A percentile compares a stretch with the other conserved stretches of the same genome.
Conservation (phyloP, 23 tunicate genomes). For the Styela plicata region DNA sequence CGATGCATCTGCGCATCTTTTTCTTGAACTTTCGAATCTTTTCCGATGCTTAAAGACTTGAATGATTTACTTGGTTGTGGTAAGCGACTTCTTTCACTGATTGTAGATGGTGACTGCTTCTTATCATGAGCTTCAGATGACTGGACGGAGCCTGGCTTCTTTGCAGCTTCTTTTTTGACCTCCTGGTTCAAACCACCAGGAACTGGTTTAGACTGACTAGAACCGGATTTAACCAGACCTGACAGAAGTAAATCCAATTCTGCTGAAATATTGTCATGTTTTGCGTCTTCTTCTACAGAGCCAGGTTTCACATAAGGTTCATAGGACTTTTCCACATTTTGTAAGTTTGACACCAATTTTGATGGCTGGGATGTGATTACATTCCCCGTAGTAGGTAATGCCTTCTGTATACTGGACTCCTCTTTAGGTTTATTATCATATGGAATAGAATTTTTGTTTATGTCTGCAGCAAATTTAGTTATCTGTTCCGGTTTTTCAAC, state of each 20-base stretch:
- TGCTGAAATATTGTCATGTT: not conserved
- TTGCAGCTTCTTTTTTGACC: not conserved
- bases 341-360: not conserved
- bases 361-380: too few species aligned
- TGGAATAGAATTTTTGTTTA: not conserved
- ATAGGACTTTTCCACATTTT: not conserved
- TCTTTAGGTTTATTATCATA: not conserved
- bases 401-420: too few species aligned
- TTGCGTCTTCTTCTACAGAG: not conserved
- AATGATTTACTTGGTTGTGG: slow-evolving; percentile 12
- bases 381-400: too few species aligned
- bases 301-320: not conserved
- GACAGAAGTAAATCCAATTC: not conserved
- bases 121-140: not conserved
- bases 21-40: not conserved
- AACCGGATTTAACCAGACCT: not conserved
- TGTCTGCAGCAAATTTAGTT: not conserved
- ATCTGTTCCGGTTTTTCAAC: not conserved
- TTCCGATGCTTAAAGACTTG: not conserved
- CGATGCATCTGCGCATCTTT: slow-evolving; percentile 16
- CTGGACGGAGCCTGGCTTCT: not conserved
- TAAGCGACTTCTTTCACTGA: slow-evolving; percentile 15
- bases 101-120: not conserved
- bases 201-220: not conserved
- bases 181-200: not conserved